Evolutionary conservation across 1,140 invertebrate species (phyloP).

Genomic region (Thaumetopoea pityocampa): DNA sequence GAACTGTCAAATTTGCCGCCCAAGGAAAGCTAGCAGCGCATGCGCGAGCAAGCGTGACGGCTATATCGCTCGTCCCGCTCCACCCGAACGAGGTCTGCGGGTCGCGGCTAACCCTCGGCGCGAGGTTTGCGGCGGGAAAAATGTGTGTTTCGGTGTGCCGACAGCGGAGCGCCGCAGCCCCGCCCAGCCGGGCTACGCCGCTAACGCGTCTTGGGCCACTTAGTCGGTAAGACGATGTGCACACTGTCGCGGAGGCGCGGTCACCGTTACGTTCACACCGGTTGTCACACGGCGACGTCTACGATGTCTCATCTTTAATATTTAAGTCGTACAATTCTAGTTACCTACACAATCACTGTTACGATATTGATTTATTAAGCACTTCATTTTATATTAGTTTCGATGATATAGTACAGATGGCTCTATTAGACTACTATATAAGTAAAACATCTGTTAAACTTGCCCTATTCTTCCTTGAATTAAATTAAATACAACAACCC

Average conservation of each 20-base stretch:
- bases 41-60: constrained; percentile 32
- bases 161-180: constrained; percentile 64
- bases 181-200: constrained; percentile 38
- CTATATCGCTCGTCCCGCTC: constrained; percentile 38
- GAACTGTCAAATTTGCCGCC: constrained; percentile 65
- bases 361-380: too few relatives aligned
- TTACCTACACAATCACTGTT: too few relatives aligned
- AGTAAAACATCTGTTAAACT: too few relatives aligned
- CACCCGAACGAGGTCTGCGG: constrained; percentile 65
- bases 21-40: constrained; percentile 32
- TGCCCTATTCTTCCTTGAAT: too few relatives aligned
- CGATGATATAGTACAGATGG: too few relatives aligned
- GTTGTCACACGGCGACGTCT: neutral
- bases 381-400: too few relatives aligned
- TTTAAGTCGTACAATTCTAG: too few relatives aligned
- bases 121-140: constrained; percentile 73
- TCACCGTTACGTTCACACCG: neutral
- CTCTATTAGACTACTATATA: too few relatives aligned
- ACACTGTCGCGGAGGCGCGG: constrained; percentile 34
- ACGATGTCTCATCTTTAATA: neutral
- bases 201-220: constrained; percentile 74
- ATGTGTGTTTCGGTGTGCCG: constrained; percentile 74
- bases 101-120: constrained; percentile 71
- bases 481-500: too few relatives aligned
- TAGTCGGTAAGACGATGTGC: constrained; percentile 65